Conservation (phyloP, 2,113 vertebrate genomes). For the Vulpes lagopus region DNA sequence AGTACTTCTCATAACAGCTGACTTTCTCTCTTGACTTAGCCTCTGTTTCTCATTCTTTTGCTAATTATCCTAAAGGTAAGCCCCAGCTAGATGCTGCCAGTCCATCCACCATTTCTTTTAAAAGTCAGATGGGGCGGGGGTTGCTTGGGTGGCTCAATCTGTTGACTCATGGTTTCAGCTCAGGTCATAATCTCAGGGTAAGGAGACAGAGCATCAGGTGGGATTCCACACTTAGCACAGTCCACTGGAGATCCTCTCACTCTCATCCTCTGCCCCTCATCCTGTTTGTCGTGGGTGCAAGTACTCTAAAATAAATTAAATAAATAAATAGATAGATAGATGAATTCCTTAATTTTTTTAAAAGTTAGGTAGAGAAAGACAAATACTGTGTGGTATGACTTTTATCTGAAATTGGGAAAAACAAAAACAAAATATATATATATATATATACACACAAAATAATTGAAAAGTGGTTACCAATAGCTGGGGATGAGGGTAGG, state of each 20-base stretch:
- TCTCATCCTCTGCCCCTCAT: background rate
- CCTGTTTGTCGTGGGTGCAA: background rate
- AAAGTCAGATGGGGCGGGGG: background rate
- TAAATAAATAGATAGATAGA: background rate
- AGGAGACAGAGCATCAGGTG: no score
- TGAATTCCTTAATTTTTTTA: no score
- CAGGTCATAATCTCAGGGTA: background rate
- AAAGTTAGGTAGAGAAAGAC: background rate
- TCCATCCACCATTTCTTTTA: background rate
- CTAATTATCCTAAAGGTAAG: background rate
- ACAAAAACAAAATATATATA: background rate
- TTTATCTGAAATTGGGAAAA: background rate
- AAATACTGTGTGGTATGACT: background rate
- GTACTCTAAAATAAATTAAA: background rate
- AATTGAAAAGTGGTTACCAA: background rate
- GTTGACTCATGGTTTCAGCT: background rate
- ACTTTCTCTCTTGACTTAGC: background rate
- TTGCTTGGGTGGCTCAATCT: background rate
- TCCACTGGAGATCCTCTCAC: background rate
- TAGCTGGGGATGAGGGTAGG: background rate
- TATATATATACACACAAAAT: no score
- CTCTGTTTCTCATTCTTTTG: background rate
- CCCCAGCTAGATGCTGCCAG: background rate
- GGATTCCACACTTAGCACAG: no score
- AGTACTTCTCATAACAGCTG: background rate